Evolutionary conservation across 2,797 vertebrate genomes (phyloP).

Genomic region (Pogonophryne albipinna): DNA sequence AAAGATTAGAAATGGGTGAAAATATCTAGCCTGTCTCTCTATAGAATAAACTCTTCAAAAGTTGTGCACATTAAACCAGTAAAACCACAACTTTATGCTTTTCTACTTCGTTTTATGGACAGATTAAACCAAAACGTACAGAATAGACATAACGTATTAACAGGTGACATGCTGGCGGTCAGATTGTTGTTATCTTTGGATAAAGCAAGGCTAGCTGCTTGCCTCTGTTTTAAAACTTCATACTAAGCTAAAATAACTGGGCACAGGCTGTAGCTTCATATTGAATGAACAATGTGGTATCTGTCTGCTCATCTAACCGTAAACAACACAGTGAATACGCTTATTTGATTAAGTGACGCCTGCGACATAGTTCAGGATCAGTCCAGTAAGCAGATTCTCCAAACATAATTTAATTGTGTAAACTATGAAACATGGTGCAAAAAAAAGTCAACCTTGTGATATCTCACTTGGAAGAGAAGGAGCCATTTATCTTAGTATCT

Average conservation of each 20-base stretch:
- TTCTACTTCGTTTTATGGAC: not conserved
- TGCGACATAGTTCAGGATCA: not conserved
- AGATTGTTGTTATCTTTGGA: not conserved
- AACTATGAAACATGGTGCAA: no score
- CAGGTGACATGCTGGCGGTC: not conserved
- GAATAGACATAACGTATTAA: not conserved
- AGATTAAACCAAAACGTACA: conserved; percentile 1
- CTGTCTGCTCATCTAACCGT: not conserved
- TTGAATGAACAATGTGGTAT: not conserved
- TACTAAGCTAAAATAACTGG: not conserved
- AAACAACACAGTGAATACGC: not conserved
- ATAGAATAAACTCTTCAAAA: not conserved
- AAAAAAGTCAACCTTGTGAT: no score
- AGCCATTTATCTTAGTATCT: no score
- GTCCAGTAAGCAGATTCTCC: no score
- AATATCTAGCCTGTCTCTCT: not conserved
- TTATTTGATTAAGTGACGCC: no score
- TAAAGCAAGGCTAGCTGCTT: not conserved
- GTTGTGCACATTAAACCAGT: not conserved
- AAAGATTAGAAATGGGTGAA: not conserved
- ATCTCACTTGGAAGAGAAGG: no score
- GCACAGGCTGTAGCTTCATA: not conserved
- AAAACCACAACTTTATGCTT: not conserved
- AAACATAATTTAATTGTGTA: no score
- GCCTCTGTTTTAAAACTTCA: not conserved